These are phyloP conservation scores for Drosophila pachea DNA, from an alignment of 1,140 invertebrate species.

Conservation along the genomic window DNA sequence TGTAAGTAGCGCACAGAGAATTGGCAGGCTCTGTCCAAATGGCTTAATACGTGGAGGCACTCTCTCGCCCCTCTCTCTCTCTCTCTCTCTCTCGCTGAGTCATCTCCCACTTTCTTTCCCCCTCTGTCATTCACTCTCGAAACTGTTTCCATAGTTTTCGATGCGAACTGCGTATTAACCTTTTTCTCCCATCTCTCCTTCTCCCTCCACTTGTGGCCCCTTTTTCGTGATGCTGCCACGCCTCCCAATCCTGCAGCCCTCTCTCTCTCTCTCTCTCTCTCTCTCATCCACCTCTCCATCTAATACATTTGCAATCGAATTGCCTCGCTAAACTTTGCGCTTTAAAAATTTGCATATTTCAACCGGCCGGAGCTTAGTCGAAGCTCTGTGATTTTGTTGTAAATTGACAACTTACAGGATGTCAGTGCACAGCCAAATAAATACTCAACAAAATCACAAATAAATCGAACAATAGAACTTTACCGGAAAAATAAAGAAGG, in stretches of 20 bases:
- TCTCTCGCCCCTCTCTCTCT: not conserved
- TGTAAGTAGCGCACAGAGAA: not conserved
- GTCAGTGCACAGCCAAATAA: slow-evolving; percentile 53
- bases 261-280: not conserved
- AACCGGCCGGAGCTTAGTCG: slow-evolving; percentile 21
- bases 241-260: too few species aligned
- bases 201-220: not conserved
- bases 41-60: not conserved
- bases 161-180: not conserved
- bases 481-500: not conserved
- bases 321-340: not conserved
- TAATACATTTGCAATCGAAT: too few species aligned
- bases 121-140: not conserved
- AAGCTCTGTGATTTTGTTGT: slow-evolving; percentile 55
- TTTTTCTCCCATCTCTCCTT: not conserved
- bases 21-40: not conserved
- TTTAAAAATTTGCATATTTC: slow-evolving; percentile 44
- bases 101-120: not conserved
- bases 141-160: not conserved
- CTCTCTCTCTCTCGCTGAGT: too few species aligned
- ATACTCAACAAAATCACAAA: slow-evolving; percentile 46
- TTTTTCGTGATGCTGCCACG: too few species aligned
- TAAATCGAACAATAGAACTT: slow-evolving; percentile 53
- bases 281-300: not conserved
- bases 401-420: slow-evolving; percentile 58